These are phyloP conservation scores for Hyposmocoma kahamanoa DNA, from an alignment of 1,140 invertebrate species.

Conservation along the genomic window DNA sequence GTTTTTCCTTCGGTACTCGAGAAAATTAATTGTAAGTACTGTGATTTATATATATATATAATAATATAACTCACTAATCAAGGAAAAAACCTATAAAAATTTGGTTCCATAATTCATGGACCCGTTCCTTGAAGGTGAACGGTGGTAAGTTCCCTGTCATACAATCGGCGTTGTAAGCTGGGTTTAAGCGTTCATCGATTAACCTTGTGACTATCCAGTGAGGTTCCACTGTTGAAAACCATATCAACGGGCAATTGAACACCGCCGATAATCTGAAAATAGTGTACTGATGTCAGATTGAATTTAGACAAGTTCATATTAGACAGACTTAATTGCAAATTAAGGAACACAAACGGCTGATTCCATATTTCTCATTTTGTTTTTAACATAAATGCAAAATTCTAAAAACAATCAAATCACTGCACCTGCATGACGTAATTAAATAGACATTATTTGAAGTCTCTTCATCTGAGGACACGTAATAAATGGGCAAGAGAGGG, in stretches of 20 bases:
- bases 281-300: no score
- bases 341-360: neutral
- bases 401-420: no score
- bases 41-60: no score
- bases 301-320: neutral
- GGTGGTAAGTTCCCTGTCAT: conserved; percentile 15
- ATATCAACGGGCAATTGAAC: conserved; percentile 41
- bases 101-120: conserved; percentile 16
- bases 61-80: neutral
- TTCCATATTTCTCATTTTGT: neutral
- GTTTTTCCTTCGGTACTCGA: no score
- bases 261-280: conserved; percentile 32
- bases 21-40: no score
- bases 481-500: no score
- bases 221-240: conserved; percentile 38
- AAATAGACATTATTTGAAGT: no score
- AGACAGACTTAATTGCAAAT: neutral
- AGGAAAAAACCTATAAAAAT: neutral
- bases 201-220: conserved; percentile 33
- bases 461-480: no score
- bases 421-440: no score
- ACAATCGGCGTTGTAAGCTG: conserved; percentile 22
- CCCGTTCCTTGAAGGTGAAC: conserved; percentile 24
- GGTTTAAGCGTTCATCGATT: conserved; percentile 35
- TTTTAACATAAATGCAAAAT: neutral